Conservation (phyloP, 1,140 invertebrate genomes). For the Tetraneura akinire region DNA sequence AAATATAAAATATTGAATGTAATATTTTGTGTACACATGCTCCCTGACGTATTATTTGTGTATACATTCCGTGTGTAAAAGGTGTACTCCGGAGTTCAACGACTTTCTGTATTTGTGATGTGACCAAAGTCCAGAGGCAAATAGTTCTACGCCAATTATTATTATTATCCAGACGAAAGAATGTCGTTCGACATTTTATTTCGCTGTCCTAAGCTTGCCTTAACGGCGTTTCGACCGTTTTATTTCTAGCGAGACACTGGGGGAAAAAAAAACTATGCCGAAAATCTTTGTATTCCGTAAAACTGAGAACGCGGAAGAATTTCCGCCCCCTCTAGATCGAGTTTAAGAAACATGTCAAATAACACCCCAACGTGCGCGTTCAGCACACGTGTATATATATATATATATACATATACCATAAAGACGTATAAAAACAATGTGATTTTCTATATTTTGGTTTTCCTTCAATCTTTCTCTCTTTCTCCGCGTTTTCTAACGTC, state of each 20-base stretch:
- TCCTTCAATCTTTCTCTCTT: slow-evolving; percentile 11
- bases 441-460: too few relatives aligned
- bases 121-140: slow-evolving; percentile 21
- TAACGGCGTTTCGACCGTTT: not conserved
- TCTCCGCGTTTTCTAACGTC: not conserved
- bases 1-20: too few relatives aligned
- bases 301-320: not conserved
- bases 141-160: not conserved
- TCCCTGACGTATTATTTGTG: not conserved
- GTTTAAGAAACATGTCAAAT: slow-evolving; percentile 22
- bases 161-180: not conserved
- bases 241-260: too few relatives aligned
- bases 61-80: too few relatives aligned
- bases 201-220: not conserved
- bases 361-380: not conserved
- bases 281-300: not conserved
- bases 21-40: not conserved
- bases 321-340: too few relatives aligned
- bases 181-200: not conserved
- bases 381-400: not conserved
- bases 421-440: not conserved
- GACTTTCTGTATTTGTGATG: not conserved
- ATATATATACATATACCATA: not conserved
- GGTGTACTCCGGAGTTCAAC: not conserved
- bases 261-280: not conserved